Conservation (phyloP, 2,888 invertebrate species). For the Venusia cambrica region DNA sequence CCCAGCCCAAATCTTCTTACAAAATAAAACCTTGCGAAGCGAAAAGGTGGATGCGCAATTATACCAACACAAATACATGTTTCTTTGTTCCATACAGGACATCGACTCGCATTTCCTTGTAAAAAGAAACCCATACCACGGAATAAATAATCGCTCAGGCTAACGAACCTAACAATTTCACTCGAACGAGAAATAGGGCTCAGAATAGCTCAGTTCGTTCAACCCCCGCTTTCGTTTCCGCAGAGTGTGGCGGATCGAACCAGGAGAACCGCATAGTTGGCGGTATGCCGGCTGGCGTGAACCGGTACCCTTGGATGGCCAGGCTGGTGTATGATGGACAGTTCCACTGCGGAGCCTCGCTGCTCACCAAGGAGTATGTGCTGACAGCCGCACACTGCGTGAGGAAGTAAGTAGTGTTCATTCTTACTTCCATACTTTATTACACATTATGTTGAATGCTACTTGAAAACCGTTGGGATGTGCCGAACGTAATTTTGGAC, state of each 20-base stretch:
- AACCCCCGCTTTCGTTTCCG: conserved; percentile 43
- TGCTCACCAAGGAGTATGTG: conserved; percentile 91
- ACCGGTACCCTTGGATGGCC: conserved; percentile 94
- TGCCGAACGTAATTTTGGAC: too few species aligned
- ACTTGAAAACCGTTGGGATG: too few species aligned
- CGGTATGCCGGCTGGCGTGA: conserved; percentile 89
- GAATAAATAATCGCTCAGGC: too few species aligned
- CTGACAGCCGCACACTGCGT: conserved; percentile 94
- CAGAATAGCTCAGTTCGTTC: conserved; percentile 24
- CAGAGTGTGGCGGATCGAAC: conserved; percentile 91
- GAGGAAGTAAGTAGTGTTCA: conserved; percentile 84
- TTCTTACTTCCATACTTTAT: conserved; percentile 10
- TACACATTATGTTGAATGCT: too few species aligned
- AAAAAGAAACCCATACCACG: conserved; percentile 12
- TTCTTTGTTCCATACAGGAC: too few species aligned
- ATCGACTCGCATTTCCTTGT: neutral
- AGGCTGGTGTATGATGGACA: conserved; percentile 92
- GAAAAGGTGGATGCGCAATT: too few species aligned
- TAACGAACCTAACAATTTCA: conserved; percentile 17
- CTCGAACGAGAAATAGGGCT: conserved; percentile 15
- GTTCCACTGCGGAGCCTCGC: conserved; percentile 93
- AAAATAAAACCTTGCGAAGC: neutral
- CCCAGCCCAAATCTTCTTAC: neutral
- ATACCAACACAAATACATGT: too few species aligned
- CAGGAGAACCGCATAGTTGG: conserved; percentile 94